Base-by-base conservation (phyloP, 2,797 vertebrate genomes). In the Smutsia gigantea region DNA sequence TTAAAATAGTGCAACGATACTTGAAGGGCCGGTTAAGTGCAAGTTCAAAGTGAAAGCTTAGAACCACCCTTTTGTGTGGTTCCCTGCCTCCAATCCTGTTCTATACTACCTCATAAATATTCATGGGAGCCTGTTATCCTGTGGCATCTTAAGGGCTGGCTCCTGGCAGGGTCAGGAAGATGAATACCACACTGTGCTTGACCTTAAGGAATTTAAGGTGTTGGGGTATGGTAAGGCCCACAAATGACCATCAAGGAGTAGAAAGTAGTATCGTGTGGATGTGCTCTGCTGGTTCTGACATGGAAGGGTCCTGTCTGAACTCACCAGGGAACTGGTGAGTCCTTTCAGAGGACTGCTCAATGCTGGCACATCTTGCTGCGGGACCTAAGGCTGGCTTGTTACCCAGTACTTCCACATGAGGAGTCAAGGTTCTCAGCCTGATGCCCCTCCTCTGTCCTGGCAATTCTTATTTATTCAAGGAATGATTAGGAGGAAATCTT, bases 41-140 rank as follows among this genome's bases (percentile, higher is more conserved):
- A 71, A 10, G 51, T 68, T 91, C 27, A 23, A 57, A 92, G 63
- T 34, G 19, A 84, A 92, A 78, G n/a, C 66, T 84, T 91, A 61
- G 51, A 63, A 42, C 12, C 29, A 34, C 10, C 13, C 21, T 82
- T 89, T 49, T 31, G 3, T 46, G 21, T 81, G 34, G 37, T 18
- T 78, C 34, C 8, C 21, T 4, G 31, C 1, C 19, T 95, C 51
- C 14, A 42, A 1, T 8, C 7, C 57, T 27, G 14, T 15, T 39
- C 89, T 92, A 71, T 68, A 53, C 14, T 55, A 19, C 53, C 19
- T 66, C 53, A 5, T 46, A 39, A 19, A 29, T 84, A 63, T 37
- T 59, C 12, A 37, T 3, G 1, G 53, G 13, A 29, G 25, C 83
- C 34, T 83, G 23, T 82, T 77, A n/a, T 1, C 34, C 72, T 42